Evolutionary conservation across 2,113 vertebrate genomes (phyloP).

Genomic region (Platichthys flesus): DNA sequence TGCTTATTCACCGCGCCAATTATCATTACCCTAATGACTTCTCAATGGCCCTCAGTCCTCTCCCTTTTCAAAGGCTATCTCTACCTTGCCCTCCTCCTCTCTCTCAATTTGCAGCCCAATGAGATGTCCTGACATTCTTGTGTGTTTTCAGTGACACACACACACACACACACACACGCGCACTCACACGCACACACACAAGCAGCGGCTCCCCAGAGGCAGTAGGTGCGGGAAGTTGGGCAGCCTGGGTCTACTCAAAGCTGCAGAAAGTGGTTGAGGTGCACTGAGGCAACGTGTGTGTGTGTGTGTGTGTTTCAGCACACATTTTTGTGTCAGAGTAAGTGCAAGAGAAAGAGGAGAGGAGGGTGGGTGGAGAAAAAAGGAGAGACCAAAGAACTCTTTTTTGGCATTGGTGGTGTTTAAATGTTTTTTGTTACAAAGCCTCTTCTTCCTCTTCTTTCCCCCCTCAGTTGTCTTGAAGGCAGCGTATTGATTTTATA

Average conservation of each 20-base stretch:
- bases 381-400: conserved; percentile 59
- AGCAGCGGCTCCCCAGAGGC: conserved; percentile 26
- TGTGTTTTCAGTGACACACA: conserved; percentile 27
- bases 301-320: background rate
- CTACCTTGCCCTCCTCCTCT: conserved; percentile 61
- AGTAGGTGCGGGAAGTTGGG: conserved; percentile 42
- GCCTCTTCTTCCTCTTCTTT: conserved; percentile 37
- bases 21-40: conserved; percentile 83
- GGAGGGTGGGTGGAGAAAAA: conserved; percentile 32
- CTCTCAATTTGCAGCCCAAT: conserved; percentile 69
- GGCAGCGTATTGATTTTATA: conserved; percentile 81
- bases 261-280: conserved; percentile 43
- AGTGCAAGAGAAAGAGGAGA: conserved; percentile 28
- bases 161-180: conserved; percentile 23
- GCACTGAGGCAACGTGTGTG: conserved; percentile 14
- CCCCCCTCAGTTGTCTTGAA: conserved; percentile 67
- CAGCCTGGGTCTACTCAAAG: conserved; percentile 39
- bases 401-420: conserved; percentile 66
- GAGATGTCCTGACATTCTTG: conserved; percentile 70
- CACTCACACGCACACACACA: conserved; percentile 17
- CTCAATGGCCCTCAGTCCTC: conserved; percentile 72
- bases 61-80: conserved; percentile 75
- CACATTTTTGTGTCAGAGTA: conserved; percentile 32
- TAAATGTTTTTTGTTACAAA: conserved; percentile 59
- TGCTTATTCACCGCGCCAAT: conserved; percentile 80